phyloP scores from a whole-genome alignment of 2,113 vertebrate genomes.

The Pedionomus torquatus region DNA sequence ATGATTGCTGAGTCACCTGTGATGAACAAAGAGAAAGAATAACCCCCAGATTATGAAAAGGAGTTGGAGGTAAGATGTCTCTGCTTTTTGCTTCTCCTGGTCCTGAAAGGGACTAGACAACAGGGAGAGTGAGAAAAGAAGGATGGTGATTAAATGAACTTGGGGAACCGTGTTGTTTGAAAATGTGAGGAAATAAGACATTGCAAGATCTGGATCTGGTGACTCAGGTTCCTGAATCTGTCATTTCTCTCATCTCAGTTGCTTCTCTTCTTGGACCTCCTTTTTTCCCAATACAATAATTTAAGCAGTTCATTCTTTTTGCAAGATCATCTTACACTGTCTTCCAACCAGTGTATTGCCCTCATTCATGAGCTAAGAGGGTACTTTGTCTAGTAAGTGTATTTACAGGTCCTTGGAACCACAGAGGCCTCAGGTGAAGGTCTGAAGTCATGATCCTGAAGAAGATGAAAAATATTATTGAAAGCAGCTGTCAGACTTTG shows the following conservation, averaged over 20 bases:
- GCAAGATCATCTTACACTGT: not conserved
- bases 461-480: slow-evolving; percentile 87
- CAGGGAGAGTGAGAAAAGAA: not conserved
- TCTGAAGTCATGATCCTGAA: slow-evolving; percentile 82
- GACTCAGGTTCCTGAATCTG: not conserved
- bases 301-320: not conserved
- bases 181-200: not conserved
- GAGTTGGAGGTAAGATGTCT: not conserved
- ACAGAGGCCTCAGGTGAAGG: slow-evolving; percentile 84
- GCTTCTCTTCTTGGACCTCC: not conserved
- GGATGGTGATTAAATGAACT: not conserved
- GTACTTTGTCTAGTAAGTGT: not conserved
- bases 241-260: not conserved
- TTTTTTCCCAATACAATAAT: not conserved
- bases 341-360: not conserved
- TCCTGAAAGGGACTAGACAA: not conserved
- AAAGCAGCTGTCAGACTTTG: slow-evolving; percentile 89
- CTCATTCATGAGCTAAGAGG: not conserved
- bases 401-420: slow-evolving; percentile 81
- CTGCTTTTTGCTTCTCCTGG: not conserved
- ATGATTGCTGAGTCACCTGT: not conserved
- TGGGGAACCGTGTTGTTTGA: not conserved
- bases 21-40: not conserved
- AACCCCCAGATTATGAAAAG: not conserved
- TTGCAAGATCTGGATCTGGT: not conserved